Base-by-base conservation (phyloP, 2,113 vertebrate species). In the Falcunculus frontatus region DNA sequence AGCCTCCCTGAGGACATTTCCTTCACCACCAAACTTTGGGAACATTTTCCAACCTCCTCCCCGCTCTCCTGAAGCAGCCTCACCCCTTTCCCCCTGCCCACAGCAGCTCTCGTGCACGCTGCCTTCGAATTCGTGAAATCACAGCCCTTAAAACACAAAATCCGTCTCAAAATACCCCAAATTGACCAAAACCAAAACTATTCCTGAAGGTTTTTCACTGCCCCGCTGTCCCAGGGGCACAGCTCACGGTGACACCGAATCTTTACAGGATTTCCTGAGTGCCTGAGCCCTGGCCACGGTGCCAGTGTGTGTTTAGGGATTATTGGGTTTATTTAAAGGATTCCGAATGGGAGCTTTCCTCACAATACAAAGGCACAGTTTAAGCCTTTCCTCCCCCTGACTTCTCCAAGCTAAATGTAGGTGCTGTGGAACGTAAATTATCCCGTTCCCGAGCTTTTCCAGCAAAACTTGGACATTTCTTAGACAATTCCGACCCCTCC, bases 81-180 rank as follows among this genome's bases (percentile, higher is more conserved):
- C 52, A 11, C 32, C 55, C 14, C 57, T 25, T 13, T n/a, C 56
- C 56, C 56, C 15, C 57, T 26, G n/a, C 56, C n/a, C 56, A 25
- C 56, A 16, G 56, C 56, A 11, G n/a, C 56, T 25, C 56, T 6
- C 14, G 56, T 10, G 56, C 56, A 11, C 33, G 10, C 6, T 10
- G 32, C 56, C 33, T 32, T 16, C 0, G 2, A 19, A 11, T 4
- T 1, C 2, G 13, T 20, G 17, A 27, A 12, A 50, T 8, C 1
- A 4, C 19, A n/a, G 41, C 44, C 20, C 5, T 25, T 18, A 13
- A 44, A 84, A 26, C 30, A 8, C 22, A 10, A 7, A 37, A 27
- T 57, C 0, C 9, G 7, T 1, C 49, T 17, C 81, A 3, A 23
- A 59, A 59, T 0, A 6, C 3, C 9, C 39, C 20, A 7, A 56